Conservation (phyloP, 2,888 invertebrate species). For the Drosophila demipolita region DNA sequence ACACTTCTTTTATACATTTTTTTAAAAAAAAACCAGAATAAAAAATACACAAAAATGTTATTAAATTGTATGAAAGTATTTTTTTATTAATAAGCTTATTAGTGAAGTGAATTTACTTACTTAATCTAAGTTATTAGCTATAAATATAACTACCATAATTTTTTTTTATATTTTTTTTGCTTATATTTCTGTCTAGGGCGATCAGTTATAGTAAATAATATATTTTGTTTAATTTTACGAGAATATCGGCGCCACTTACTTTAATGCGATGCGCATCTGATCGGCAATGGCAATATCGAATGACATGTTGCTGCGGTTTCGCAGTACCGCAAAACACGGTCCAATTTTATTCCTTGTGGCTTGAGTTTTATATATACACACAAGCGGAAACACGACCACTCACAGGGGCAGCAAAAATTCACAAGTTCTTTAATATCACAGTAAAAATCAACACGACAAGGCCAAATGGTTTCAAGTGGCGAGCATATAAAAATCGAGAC, state of each 20-base stretch:
- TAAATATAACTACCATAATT: background rate
- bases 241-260: conserved; percentile 65
- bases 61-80: background rate
- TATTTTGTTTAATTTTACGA: background rate
- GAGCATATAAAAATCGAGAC: conserved; percentile 38
- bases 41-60: too few species aligned
- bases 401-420: conserved; percentile 19
- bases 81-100: background rate
- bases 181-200: background rate
- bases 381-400: background rate
- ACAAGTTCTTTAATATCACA: conserved; percentile 56
- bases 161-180: background rate
- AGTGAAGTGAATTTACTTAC: background rate
- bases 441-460: conserved; percentile 43
- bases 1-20: rapidly evolving
- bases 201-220: background rate
- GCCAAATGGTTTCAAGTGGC: conserved; percentile 40
- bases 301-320: conserved; percentile 69
- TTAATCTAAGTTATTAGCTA: background rate
- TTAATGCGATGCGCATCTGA: conserved; percentile 82
- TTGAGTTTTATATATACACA: background rate
- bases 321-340: conserved; percentile 19
- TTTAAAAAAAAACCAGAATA: background rate
- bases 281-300: conserved; percentile 83
- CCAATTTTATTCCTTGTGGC: conserved; percentile 46